These are phyloP conservation scores for Pelochelys cantorii DNA, from an alignment of 2,797 vertebrate species.

Conservation along the genomic window DNA sequence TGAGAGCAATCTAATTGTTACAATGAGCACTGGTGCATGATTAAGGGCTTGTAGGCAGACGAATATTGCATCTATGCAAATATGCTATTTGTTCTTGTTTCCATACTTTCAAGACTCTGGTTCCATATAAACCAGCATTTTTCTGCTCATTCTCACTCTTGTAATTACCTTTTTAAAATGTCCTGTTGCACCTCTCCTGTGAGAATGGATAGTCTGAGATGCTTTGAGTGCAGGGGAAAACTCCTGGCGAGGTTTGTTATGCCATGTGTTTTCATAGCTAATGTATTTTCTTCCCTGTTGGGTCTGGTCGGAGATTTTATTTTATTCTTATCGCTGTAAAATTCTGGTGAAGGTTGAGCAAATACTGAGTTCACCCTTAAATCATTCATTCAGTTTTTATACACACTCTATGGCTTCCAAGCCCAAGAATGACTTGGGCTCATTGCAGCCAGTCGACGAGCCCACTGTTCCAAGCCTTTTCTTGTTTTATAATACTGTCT, in stretches of 20 bases:
- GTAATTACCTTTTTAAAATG: background rate
- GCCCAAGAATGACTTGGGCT: rapidly evolving
- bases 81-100: background rate
- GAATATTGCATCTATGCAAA: background rate
- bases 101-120: background rate
- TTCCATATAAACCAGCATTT: background rate
- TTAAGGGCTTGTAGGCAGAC: background rate
- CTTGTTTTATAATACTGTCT: background rate
- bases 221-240: background rate
- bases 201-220: background rate
- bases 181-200: background rate
- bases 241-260: background rate
- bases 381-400: background rate
- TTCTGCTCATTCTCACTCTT: background rate
- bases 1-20: background rate
- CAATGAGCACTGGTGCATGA: background rate
- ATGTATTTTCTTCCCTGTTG: constrained; percentile 26
- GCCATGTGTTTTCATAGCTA: constrained; percentile 17
- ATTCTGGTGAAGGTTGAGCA: background rate
- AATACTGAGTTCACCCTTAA: background rate
- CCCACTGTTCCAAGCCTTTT: too few relatives aligned
- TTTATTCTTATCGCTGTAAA: background rate
- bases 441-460: rapidly evolving
- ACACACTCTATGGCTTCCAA: rapidly evolving
- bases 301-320: constrained; percentile 37